Evolutionary conservation across 2,888 invertebrate species (phyloP), one percentile per base, ranked within the genome.

Genomic region (Leucoptera coffeella): DNA sequence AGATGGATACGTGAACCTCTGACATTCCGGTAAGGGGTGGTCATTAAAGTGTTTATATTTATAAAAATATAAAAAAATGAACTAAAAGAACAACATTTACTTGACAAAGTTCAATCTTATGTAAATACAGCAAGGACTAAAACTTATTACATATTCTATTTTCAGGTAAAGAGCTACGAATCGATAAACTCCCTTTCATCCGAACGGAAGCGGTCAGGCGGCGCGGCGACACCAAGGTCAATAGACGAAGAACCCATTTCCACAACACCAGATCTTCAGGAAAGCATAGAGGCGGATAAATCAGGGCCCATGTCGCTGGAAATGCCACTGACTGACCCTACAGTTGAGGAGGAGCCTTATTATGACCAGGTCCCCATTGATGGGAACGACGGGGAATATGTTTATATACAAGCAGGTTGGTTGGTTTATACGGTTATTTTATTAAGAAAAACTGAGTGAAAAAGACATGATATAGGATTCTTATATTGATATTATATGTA

Each of bases 331-430:
- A 43, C 41, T 9, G 51, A 42, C 17, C 48, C 58, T 2, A 36
- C 42, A 4, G 37, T 46, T 3, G 69, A 72, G 29, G 77, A 79
- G 38, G 83, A 83, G 41, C 83, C 82, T 0, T 82, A 80, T 40
- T 83, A 83, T 40, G 83, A 83, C 42, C 80, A 79, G 45, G 83
- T 83, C 25, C 82, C 83, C 1, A 62, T 77, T 25, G 83, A 82
- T 35, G 25, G 12, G 11, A 73, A 72, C 35, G 78, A 78, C 37
- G 83, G 83, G 28, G 84, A 85, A 65, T 84, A 84, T 47, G 82
- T 84, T 35, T 82, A 82, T 42, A 80, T 85, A 32, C 80, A 82
- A 62, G 78, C 82, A 30, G 79, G 80, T 56, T 19, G 10, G 23
- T 29, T 13, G n/a, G n/a, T n/a, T n/a, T n/a, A n/a, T n/a, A n/a